Evolutionary conservation across 2,888 invertebrate species (phyloP), one percentile per base, ranked within the genome.

Genomic region (Creontiades dilutus): DNA sequence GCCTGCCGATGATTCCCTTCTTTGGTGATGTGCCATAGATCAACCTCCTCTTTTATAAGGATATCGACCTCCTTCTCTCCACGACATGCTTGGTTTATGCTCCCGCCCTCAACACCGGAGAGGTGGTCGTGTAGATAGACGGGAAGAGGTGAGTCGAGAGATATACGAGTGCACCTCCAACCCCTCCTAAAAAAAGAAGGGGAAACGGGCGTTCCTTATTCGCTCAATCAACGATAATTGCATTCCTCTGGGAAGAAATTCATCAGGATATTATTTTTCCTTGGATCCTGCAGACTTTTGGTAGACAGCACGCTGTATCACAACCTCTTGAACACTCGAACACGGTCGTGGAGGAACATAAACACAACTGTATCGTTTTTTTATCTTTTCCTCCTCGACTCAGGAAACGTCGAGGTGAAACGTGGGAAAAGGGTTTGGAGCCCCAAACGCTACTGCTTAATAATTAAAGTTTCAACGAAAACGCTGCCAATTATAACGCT

Each of bases 21-120:
- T 46, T 85, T 57, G 85, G 85, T 16, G 37, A 85, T 85, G 85
- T 85, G 85, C 85, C 85, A 85, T 85, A 85, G 85, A 85, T 85
- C 85, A 85, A 85, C 61, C 85, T 57, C 16, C 85, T 61, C 61
- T 85, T 85, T 85, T 85, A 85, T 57, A 46, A 57, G 85, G 55
- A 85, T 85, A 85, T 85, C 85, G 85, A 85, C 85, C 85, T 55
- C 52, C 82, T 82, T 52, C 52, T 81, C 23, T 48, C 81, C 28
- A 3, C 46, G 82, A 82, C 82, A 52, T 48, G 52, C 52, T 52
- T 27, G 82, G 46, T 82, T 82, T 82, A 82, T 82, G 52, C 48
- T 47, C 19, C 80, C 82, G 23, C 52, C 48, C 52, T 82, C 23
- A 82, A 27, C 4, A 16, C 37, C 3, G 47, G 48, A 48, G 27